phyloP scores from a whole-genome alignment of 2,113 vertebrate genomes.

The Psephotus haematonotus region DNA sequence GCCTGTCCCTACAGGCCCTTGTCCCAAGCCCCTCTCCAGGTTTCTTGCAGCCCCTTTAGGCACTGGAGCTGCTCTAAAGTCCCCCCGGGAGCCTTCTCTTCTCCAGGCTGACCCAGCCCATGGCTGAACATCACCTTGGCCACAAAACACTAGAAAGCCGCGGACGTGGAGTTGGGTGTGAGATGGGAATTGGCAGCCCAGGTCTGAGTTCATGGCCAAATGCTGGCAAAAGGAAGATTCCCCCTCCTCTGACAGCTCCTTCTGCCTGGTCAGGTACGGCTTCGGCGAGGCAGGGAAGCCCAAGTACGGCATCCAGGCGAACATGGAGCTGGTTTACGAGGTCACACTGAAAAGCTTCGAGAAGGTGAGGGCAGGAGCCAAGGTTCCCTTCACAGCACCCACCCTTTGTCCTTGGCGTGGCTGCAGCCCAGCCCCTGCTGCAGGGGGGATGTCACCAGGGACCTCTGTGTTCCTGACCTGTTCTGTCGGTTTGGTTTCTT shows the following conservation, averaged over 20 bases:
- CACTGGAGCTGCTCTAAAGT: background rate
- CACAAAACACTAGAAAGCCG: background rate
- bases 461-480: slow-evolving; percentile 54
- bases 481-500: slow-evolving; percentile 65
- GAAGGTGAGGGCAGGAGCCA: slow-evolving; percentile 79
- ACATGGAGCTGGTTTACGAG: slow-evolving; percentile 88
- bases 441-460: slow-evolving; percentile 1
- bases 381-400: background rate
- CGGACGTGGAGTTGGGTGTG: background rate
- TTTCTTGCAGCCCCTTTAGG: background rate
- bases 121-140: background rate
- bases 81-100: background rate
- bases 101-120: background rate
- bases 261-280: slow-evolving; percentile 82
- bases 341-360: slow-evolving; percentile 92
- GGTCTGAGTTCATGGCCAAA: background rate
- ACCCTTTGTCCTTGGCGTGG: background rate
- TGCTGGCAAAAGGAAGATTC: background rate
- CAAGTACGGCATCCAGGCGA: slow-evolving; percentile 84
- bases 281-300: slow-evolving; percentile 89
- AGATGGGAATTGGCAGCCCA: too few species aligned
- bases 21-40: too few species aligned
- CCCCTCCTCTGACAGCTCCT: background rate
- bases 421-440: background rate
- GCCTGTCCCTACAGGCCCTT: too few species aligned